phyloP scores from a whole-genome alignment of 2,888 invertebrate species.

The Argynnis bischoffii region DNA sequence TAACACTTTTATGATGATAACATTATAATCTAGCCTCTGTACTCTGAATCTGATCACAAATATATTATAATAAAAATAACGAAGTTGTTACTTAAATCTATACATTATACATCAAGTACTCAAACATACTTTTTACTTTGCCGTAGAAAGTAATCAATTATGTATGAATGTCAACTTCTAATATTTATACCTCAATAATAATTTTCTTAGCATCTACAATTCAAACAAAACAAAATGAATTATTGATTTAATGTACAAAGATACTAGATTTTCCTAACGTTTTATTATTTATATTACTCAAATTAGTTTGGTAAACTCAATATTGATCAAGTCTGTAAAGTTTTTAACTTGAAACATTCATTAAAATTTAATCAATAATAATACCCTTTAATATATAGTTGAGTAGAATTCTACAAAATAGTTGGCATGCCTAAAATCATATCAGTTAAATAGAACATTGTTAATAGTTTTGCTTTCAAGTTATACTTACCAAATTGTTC shows the following conservation, averaged over 20 bases:
- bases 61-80: too few species aligned
- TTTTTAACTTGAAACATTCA: conserved; percentile 3
- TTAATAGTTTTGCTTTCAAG: background rate
- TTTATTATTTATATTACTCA: background rate
- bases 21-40: too few species aligned
- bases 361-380: background rate
- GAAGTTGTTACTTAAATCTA: too few species aligned
- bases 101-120: too few species aligned
- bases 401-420: too few species aligned
- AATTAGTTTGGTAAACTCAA: background rate
- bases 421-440: background rate
- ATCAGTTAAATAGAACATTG: background rate
- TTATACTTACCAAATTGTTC: conserved; percentile 65
- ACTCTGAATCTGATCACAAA: too few species aligned
- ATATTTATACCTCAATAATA: too few species aligned
- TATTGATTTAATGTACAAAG: background rate
- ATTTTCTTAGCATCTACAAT: too few species aligned
- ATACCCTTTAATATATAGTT: background rate
- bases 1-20: too few species aligned
- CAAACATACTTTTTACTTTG: too few species aligned
- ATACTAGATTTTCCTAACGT: background rate
- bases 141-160: too few species aligned
- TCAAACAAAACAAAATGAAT: background rate
- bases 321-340: background rate
- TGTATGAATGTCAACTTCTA: too few species aligned